Conservation (phyloP, 2,888 invertebrate species). For the Drosophila parthenogenetica region DNA sequence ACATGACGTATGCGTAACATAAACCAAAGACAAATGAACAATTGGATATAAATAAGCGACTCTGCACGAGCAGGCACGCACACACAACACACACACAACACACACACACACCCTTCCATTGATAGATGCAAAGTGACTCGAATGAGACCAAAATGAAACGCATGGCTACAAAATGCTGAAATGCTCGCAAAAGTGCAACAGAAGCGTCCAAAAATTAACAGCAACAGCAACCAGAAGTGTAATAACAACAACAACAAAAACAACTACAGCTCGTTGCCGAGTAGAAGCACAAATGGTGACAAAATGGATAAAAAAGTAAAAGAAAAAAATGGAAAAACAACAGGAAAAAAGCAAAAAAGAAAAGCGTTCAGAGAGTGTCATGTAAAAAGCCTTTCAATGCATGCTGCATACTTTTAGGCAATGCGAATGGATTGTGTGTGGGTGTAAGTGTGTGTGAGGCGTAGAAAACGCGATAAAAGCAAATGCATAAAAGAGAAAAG, state of each 20-base stretch:
- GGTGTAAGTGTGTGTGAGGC: slow-evolving; percentile 34
- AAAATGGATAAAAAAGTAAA: slow-evolving; percentile 30
- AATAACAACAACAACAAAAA: slow-evolving; percentile 43
- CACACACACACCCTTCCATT: slow-evolving; percentile 9
- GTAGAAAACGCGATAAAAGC: slow-evolving; percentile 79
- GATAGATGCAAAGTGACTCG: slow-evolving; percentile 42
- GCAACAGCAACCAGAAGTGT: slow-evolving; percentile 50
- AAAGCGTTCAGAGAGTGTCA: slow-evolving; percentile 52
- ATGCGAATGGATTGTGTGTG: slow-evolving; percentile 26
- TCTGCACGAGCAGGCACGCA: slow-evolving; percentile 38
- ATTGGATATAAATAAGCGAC: slow-evolving; percentile 80
- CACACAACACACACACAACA: slow-evolving; percentile 21
- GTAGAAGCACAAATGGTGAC: slow-evolving; percentile 29
- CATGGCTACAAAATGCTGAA: slow-evolving; percentile 54
- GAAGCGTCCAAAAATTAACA: slow-evolving; percentile 74
- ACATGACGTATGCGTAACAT: slow-evolving; percentile 82
- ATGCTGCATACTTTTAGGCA: slow-evolving; percentile 78
- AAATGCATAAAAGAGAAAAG: slow-evolving; percentile 78
- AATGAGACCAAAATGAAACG: slow-evolving; percentile 60
- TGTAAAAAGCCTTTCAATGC: slow-evolving; percentile 80
- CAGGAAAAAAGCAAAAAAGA: not conserved
- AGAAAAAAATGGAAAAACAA: slow-evolving; percentile 1
- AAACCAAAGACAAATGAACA: slow-evolving; percentile 80
- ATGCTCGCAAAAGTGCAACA: slow-evolving; percentile 68
- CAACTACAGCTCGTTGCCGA: slow-evolving; percentile 7